Conservation (phyloP, 2,797 vertebrate species). For the Mormyrops boulengeri region DNA sequence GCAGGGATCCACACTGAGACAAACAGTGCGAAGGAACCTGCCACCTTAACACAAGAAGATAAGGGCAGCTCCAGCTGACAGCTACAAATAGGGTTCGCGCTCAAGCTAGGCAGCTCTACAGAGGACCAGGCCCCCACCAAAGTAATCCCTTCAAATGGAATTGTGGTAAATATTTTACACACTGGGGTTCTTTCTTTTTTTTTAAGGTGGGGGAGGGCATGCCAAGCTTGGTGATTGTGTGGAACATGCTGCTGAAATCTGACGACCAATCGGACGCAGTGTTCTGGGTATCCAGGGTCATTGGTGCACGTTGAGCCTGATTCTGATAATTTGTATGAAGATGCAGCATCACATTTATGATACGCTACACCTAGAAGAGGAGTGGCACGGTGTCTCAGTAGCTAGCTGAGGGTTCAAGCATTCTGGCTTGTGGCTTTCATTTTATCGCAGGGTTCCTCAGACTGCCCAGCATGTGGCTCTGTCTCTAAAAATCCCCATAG, state of each 20-base stretch:
- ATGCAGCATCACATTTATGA: background rate
- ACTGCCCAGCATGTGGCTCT: background rate
- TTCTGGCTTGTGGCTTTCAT: background rate
- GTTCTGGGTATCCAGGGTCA: background rate
- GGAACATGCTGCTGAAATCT: background rate
- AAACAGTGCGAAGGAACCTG: slow-evolving; percentile 26
- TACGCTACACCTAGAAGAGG: background rate
- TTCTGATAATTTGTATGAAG: background rate
- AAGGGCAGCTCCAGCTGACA: slow-evolving; percentile 45
- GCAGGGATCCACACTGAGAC: slow-evolving; percentile 25
- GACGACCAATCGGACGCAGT: background rate
- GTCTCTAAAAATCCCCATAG: background rate
- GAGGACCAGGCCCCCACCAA: background rate
- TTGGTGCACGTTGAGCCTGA: background rate
- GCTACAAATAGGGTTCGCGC: slow-evolving; percentile 52
- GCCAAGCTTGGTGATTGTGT: background rate
- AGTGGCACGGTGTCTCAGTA: background rate
- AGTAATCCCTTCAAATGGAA: slow-evolving; percentile 49
- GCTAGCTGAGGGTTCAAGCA: background rate
- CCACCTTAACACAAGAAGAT: slow-evolving; percentile 38
- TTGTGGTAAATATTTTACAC: slow-evolving; percentile 43
- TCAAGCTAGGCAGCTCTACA: background rate
- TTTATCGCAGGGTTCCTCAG: background rate
- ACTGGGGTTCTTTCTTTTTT: background rate
- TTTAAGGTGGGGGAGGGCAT: background rate